Evolutionary conservation across 2,888 invertebrate species (phyloP).

Genomic region (Trachelus tabidus): DNA sequence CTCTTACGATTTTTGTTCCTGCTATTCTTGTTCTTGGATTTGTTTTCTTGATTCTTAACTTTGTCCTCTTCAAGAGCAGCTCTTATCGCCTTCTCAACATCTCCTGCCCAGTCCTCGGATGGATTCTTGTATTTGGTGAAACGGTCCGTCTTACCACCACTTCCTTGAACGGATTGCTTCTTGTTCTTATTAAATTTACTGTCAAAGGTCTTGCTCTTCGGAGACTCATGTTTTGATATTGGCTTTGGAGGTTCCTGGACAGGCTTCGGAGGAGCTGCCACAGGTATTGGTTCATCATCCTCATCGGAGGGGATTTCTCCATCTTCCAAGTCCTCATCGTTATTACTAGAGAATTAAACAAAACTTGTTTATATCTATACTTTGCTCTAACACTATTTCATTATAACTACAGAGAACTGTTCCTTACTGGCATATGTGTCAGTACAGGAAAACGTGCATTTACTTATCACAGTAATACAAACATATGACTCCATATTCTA

Average conservation of each 20-base stretch:
- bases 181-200: constrained; percentile 54
- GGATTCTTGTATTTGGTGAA: constrained; percentile 67
- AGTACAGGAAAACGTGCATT: neutral
- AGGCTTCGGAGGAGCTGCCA: constrained; percentile 37
- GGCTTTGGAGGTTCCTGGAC: constrained; percentile 35
- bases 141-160: constrained; percentile 58
- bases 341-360: constrained; percentile 33
- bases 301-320: constrained; percentile 85
- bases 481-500: neutral
- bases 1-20: constrained; percentile 53
- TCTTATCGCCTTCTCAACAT: constrained; percentile 82
- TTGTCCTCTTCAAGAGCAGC: constrained; percentile 79
- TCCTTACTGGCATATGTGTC: neutral
- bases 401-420: neutral
- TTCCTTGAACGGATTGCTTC: constrained; percentile 40
- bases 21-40: constrained; percentile 49
- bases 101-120: constrained; percentile 81
- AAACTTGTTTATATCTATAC: constrained; percentile 2
- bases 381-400: neutral
- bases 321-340: constrained; percentile 81
- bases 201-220: constrained; percentile 57
- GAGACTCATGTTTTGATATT: constrained; percentile 60
- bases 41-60: constrained; percentile 49
- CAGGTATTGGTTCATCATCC: constrained; percentile 65
- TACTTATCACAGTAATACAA: neutral